These are phyloP conservation scores for Eulemur mongoz DNA, from an alignment of 2,797 vertebrate species.

Conservation along the genomic window DNA sequence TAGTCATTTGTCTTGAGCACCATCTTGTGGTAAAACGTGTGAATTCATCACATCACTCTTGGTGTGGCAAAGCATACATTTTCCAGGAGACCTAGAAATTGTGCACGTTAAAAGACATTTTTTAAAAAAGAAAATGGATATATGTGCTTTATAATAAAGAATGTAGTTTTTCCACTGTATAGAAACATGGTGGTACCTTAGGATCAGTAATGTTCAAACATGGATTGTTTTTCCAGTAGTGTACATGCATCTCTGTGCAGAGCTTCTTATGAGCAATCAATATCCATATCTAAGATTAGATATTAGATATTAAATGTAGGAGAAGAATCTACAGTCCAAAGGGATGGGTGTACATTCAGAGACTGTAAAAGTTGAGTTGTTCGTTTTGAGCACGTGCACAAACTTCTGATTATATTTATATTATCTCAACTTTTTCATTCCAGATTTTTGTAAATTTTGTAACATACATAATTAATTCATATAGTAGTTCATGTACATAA, in stretches of 20 bases:
- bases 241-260: background rate
- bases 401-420: background rate
- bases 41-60: constrained; percentile 49
- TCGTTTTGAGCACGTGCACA: background rate
- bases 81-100: background rate
- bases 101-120: background rate
- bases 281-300: background rate
- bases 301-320: background rate
- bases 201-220: background rate
- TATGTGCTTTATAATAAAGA: background rate
- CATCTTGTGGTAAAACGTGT: constrained; percentile 80
- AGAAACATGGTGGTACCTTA: background rate
- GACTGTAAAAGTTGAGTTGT: background rate
- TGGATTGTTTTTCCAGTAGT: background rate
- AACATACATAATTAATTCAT: background rate
- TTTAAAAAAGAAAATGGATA: background rate
- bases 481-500: background rate
- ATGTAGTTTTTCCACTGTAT: background rate
- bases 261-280: background rate
- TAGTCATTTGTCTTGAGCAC: constrained; percentile 74
- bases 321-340: background rate
- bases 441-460: background rate
- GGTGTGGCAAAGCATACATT: background rate
- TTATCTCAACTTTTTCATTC: background rate
- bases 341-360: background rate